Conservation (phyloP, 2,113 vertebrate species). For the Tautogolabrus adspersus region DNA sequence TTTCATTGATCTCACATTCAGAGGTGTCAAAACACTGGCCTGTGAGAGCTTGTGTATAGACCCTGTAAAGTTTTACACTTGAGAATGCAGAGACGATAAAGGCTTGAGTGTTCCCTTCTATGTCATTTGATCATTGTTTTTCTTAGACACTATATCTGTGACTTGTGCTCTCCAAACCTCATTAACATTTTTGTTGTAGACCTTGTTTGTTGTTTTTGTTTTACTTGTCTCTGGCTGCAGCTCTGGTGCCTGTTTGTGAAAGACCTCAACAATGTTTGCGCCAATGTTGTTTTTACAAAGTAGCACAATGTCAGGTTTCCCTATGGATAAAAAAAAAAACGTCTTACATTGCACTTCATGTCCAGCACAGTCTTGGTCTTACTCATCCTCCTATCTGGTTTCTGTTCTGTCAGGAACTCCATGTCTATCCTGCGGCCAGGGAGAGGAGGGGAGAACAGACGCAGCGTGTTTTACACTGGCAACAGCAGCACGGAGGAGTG, state of each 20-base stretch:
- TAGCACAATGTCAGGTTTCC: neutral
- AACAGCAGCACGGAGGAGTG: slow-evolving; percentile 89
- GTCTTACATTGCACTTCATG: neutral
- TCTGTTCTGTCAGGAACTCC: slow-evolving; percentile 87
- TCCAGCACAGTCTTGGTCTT: neutral
- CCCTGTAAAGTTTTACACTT: neutral
- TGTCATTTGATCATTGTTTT: too few relatives aligned
- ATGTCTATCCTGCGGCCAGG: slow-evolving; percentile 90
- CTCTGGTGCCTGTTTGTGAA: neutral
- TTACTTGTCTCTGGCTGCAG: neutral
- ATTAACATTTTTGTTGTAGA: too few relatives aligned
- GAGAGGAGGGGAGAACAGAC: slow-evolving; percentile 86
- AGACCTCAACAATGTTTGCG: too few relatives aligned
- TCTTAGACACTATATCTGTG: neutral
- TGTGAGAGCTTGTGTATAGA: neutral
- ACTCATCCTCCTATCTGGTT: neutral
- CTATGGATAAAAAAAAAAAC: neutral
- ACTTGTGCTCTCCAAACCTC: neutral
- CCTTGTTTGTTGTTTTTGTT: neutral
- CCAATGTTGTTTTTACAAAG: neutral
- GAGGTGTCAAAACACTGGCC: neutral
- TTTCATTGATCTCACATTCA: neutral
- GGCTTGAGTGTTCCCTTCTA: neutral
- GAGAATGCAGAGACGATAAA: neutral
- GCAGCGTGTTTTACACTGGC: slow-evolving; percentile 91